Percentiles rank a stretch among this genome's conserved stretches.
phyloP scores from a whole-genome alignment of 1,140 invertebrate species.

The Wasmannia auropunctata region DNA sequence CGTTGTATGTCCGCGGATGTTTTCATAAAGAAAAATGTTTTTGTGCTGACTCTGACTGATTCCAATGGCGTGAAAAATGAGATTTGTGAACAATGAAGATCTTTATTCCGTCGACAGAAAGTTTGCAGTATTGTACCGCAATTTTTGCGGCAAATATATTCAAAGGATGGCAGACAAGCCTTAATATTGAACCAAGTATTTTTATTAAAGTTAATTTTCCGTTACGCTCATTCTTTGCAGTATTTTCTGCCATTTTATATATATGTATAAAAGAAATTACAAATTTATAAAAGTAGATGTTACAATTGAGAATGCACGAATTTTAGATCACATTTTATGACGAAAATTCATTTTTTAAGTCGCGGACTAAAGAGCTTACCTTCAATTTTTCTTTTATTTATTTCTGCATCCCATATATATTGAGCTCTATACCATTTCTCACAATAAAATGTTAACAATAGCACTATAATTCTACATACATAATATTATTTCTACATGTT shows the following conservation, averaged over 20 bases:
- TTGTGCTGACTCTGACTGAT: background rate
- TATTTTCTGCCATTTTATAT: conserved; percentile 8
- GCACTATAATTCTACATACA: background rate
- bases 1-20: background rate
- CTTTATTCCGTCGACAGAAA: conserved; percentile 28
- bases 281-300: conserved; percentile 5
- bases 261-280: conserved; percentile 10
- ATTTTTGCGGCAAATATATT: conserved; percentile 24
- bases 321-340: background rate
- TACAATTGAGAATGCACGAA: background rate
- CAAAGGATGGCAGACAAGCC: background rate
- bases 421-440: background rate
- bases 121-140: background rate
- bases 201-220: conserved; percentile 39
- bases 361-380: background rate
- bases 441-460: conserved; percentile 17
- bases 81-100: conserved; percentile 35
- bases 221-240: conserved; percentile 17
- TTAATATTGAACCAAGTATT: conserved; percentile 29
- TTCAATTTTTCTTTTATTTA: background rate
- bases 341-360: background rate
- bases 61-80: conserved; percentile 15
- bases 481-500: background rate
- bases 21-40: conserved; percentile 9
- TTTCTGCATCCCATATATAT: background rate